A percentile compares a stretch with the other conserved stretches of the same genome.
Conservation (phyloP, 2,797 vertebrate genomes). For the Dipus sagitta region DNA sequence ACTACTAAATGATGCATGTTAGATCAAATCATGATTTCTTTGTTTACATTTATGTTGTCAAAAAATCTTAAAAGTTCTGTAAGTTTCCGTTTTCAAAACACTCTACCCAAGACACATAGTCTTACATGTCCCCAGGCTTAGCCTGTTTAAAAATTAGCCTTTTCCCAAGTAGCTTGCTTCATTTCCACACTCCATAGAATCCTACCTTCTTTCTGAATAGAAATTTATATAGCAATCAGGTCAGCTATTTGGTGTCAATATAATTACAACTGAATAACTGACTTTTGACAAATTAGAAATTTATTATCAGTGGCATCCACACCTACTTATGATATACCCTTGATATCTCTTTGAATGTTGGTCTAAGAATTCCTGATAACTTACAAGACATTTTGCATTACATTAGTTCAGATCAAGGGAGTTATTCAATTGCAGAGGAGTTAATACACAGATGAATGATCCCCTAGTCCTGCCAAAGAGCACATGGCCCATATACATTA, state of each 20-base stretch:
- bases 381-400: background rate
- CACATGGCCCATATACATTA: background rate
- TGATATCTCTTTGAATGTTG: background rate
- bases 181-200: too few relatives aligned
- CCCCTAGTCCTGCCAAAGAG: background rate
- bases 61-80: too few relatives aligned
- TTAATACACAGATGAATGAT: background rate
- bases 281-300: background rate
- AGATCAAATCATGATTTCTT: too few relatives aligned
- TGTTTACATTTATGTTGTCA: too few relatives aligned
- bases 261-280: background rate
- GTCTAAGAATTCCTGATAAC: background rate
- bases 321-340: background rate
- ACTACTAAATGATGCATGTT: too few relatives aligned
- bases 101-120: too few relatives aligned
- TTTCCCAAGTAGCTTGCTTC: too few relatives aligned
- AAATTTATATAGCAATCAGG: too few relatives aligned
- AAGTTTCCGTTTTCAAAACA: too few relatives aligned
- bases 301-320: background rate
- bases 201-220: background rate
- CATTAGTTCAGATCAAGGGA: background rate
- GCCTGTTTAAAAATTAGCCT: too few relatives aligned
- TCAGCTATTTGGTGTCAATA: background rate
- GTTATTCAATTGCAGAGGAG: background rate
- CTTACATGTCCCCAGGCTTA: too few relatives aligned